These are phyloP conservation scores for Empidonax alnorum DNA, from an alignment of 2,113 vertebrate species.

Conservation along the genomic window DNA sequence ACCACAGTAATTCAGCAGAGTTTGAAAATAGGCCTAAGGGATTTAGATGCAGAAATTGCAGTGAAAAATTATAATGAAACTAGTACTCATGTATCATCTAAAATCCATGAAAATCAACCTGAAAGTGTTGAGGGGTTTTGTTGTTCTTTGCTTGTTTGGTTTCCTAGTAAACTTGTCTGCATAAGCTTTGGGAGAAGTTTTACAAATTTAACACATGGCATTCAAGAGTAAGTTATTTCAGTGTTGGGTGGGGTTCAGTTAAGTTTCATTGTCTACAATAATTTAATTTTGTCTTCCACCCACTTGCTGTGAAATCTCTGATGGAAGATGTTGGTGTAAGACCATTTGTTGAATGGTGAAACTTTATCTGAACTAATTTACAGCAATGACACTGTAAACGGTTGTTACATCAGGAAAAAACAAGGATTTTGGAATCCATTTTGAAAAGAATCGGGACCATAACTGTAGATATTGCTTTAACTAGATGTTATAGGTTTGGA, in stretches of 20 bases:
- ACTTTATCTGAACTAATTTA: background rate
- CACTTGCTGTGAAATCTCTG: background rate
- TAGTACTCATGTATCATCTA: background rate
- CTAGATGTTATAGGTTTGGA: background rate
- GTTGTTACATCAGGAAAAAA: background rate
- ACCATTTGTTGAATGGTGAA: background rate
- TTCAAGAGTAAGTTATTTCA: background rate
- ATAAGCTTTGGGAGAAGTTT: background rate
- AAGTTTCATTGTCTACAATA: background rate
- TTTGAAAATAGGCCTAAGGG: slow-evolving; percentile 34
- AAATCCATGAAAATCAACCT: background rate
- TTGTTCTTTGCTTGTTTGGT: background rate
- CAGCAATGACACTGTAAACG: background rate
- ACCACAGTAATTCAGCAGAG: background rate
- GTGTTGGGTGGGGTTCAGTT: background rate
- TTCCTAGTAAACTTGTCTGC: background rate
- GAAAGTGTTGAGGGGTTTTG: background rate
- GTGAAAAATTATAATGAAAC: slow-evolving; percentile 16
- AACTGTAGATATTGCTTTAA: background rate
- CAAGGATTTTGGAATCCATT: background rate
- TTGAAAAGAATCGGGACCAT: background rate
- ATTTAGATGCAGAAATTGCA: slow-evolving; percentile 30
- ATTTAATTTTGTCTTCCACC: background rate
- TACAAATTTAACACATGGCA: background rate
- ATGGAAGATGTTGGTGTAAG: background rate